Conservation (phyloP, 1,140 invertebrate genomes). For the Bombus soroeensis region DNA sequence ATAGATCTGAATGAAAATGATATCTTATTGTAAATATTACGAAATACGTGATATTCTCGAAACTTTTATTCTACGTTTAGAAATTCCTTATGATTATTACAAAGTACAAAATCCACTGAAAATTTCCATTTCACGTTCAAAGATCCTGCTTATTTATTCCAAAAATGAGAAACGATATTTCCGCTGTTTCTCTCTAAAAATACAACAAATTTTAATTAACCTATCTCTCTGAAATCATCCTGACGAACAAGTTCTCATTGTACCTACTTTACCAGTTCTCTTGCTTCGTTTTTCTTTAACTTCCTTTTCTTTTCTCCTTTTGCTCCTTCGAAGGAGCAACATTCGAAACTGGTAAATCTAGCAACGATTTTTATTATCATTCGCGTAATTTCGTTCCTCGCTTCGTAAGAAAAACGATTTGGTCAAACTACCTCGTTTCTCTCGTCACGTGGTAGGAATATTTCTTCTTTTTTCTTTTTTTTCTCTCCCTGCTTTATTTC, state of each 20-base stretch:
- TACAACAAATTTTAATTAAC: no score
- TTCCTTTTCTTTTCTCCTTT: not conserved
- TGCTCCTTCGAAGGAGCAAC: not conserved
- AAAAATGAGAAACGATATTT: no score
- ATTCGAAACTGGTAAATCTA: not conserved
- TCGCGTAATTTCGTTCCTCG: not conserved
- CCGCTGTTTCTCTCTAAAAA: no score
- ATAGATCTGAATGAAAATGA: not conserved
- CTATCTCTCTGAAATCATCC: no score
- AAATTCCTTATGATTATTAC: no score
- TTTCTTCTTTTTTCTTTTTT: not conserved
- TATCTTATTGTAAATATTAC: no score
- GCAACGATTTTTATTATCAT: not conserved
- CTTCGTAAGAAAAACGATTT: not conserved
- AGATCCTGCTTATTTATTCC: no score
- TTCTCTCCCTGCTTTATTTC: not conserved
- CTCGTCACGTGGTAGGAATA: not conserved
- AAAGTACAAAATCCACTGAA: no score
- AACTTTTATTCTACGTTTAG: no score
- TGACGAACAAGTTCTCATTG: not conserved
- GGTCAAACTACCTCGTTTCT: not conserved
- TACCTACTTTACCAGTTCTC: not conserved
- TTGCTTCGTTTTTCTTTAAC: not conserved
- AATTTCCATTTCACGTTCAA: no score
- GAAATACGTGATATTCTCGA: no score